Base-by-base conservation (phyloP, 2,888 invertebrate genomes). In the Beris morrisii region DNA sequence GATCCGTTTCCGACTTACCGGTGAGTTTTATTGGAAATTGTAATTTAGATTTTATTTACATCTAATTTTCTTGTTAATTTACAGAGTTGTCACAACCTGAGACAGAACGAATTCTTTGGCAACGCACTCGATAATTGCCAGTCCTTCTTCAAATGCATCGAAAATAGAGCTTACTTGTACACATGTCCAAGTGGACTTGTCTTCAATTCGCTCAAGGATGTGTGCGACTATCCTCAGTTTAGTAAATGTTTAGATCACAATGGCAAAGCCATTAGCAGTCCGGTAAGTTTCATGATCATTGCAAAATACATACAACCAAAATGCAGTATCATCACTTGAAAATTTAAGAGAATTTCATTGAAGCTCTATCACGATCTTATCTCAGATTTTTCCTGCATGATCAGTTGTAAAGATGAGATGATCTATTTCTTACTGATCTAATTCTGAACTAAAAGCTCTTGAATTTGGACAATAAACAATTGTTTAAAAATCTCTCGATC, bases 121-220 rank as follows among this genome's bases (percentile, higher is more conserved):
- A 32, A 38, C 3, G 38, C 61, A 2, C 50, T 13, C 12, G 48
- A 30, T 0, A 44, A 64, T n/a, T 71, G 71, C 38, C 46, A 63
- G 6, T 69, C 69, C 13, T 79, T 71, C 56, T 54, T 67, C n/a
- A 68, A 69, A 30, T 71, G 71, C 13, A 56, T 68, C 0, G 58
- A 63, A 59, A 67, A 68, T 11, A 45, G 53, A 13, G 65, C 68
- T 2, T 65, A 65, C 44, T 48, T 46, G 0, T 13, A 70, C 7
- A 54, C 58, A 9, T 71, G 71, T 57, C 69, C 70, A 13, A 11
- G 31, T n/a, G 67, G 69, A n/a, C 50, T 64, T 12, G 50, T 65
- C 1, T 71, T 64, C 65, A 68, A 68, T 57, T 12, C 13, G 0
- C 3, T 12, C 3, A 48, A 66, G 13, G 61, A 70, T 12, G 64